Evolutionary conservation across 2,113 vertebrate genomes (phyloP).

Genomic region (Electrona antarctica): DNA sequence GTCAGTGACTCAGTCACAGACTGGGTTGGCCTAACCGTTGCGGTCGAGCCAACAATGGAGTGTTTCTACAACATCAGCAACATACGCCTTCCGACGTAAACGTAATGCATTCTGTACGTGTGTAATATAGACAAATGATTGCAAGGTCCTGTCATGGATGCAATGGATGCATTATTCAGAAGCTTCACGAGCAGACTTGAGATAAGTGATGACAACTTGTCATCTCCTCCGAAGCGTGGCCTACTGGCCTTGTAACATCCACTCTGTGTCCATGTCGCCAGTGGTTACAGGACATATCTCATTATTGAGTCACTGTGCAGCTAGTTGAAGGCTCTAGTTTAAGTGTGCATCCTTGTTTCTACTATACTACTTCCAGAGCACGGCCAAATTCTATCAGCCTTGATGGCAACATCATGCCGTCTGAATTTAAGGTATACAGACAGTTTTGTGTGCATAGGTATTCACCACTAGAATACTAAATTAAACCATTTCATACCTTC

Average conservation of each 20-base stretch:
- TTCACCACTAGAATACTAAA: constrained; percentile 24
- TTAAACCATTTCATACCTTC: background rate
- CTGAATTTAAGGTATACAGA: constrained; percentile 36
- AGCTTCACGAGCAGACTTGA: constrained; percentile 6
- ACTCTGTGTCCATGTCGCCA: constrained; percentile 10
- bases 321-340: constrained; percentile 32
- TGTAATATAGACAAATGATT: constrained; percentile 30
- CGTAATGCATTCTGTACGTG: constrained; percentile 11
- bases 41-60: no score
- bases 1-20: no score
- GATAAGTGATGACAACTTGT: constrained; percentile 34
- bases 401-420: constrained; percentile 37
- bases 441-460: constrained; percentile 19
- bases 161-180: constrained; percentile 25
- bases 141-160: constrained; percentile 21
- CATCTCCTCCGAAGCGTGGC: constrained; percentile 3
- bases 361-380: constrained; percentile 10
- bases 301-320: constrained; percentile 23
- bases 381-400: background rate
- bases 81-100: no score
- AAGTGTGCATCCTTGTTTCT: constrained; percentile 12
- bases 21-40: no score
- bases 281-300: constrained; percentile 35
- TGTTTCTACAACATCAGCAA: no score
- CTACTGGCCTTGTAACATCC: background rate